These are phyloP conservation scores for Leguminivora glycinivorella DNA, from an alignment of 1,140 invertebrate genomes.

Conservation along the genomic window DNA sequence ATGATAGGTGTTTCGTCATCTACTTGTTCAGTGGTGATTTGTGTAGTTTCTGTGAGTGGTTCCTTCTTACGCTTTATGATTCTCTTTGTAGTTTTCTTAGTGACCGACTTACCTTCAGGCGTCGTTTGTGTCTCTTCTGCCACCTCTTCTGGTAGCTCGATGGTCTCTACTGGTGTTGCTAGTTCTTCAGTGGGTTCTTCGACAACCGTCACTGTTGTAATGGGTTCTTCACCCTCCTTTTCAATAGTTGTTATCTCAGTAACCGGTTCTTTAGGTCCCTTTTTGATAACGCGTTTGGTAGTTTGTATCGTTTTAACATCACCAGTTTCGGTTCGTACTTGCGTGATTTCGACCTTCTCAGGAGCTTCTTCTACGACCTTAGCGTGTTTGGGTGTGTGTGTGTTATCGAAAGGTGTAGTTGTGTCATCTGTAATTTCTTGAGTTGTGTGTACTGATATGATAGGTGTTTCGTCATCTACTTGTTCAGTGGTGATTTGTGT, in stretches of 20 bases:
- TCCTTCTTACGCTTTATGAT: slow-evolving; percentile 7
- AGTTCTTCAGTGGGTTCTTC: slow-evolving; percentile 20
- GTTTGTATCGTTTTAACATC: slow-evolving; percentile 56
- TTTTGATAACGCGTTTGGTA: slow-evolving; percentile 61
- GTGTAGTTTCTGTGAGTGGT: slow-evolving; percentile 4
- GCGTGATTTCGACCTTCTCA: slow-evolving; percentile 46
- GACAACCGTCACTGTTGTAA: slow-evolving; percentile 53
- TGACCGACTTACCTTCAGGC: slow-evolving; percentile 12
- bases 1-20: slow-evolving; percentile 24
- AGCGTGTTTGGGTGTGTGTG: slow-evolving; percentile 20
- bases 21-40: slow-evolving; percentile 25
- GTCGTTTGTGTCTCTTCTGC: slow-evolving; percentile 14
- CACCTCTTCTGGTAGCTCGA: slow-evolving; percentile 33
- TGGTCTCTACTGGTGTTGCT: neutral
- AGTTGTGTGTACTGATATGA: slow-evolving; percentile 36
- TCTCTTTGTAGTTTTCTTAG: slow-evolving; percentile 21
- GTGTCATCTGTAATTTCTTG: slow-evolving; percentile 29
- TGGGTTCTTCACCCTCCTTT: slow-evolving; percentile 64
- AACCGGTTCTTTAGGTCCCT: slow-evolving; percentile 62
- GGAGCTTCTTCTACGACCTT: slow-evolving; percentile 58
- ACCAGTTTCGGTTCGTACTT: slow-evolving; percentile 38
- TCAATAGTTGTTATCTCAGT: slow-evolving; percentile 71
- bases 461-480: slow-evolving; percentile 38
- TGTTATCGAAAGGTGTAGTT: slow-evolving; percentile 14
- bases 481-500: slow-evolving; percentile 37